Evolutionary conservation across 2,888 invertebrate genomes (phyloP).

Genomic region (Clistopyga incitator): DNA sequence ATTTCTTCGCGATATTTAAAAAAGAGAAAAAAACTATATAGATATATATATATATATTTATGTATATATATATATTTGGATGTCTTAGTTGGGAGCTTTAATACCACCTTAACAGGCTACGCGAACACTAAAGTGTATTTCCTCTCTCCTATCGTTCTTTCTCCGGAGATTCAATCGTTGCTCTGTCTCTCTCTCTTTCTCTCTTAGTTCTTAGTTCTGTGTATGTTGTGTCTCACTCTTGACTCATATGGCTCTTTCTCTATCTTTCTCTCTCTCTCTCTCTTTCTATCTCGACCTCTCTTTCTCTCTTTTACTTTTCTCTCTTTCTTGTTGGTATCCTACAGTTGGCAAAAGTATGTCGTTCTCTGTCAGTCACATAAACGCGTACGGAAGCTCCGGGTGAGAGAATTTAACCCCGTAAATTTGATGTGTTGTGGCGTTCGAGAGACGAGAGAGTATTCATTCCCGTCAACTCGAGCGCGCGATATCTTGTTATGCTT

Average conservation of each 20-base stretch:
- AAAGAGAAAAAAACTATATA: background rate
- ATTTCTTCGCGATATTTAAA: constrained; percentile 15
- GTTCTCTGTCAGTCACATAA: constrained; percentile 32
- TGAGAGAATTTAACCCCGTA: constrained; percentile 39
- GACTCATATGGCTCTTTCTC: constrained; percentile 38
- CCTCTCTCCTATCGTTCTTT: constrained; percentile 28
- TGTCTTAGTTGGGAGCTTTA: background rate
- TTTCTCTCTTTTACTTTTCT: constrained; percentile 62
- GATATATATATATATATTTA: too few species aligned
- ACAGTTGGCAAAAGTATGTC: constrained; percentile 12
- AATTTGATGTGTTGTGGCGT: constrained; percentile 15
- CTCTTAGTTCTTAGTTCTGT: too few species aligned
- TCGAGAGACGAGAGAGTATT: constrained; percentile 5
- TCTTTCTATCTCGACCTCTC: constrained; percentile 1
- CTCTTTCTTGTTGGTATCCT: constrained; percentile 42
- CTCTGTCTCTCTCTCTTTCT: constrained; percentile 41
- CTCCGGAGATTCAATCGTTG: constrained; percentile 57
- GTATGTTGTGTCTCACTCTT: constrained; percentile 26
- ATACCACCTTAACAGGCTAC: background rate
- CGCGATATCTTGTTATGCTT: background rate
- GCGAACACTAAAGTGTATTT: background rate
- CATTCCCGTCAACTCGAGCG: constrained; percentile 47
- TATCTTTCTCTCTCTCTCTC: constrained; percentile 19
- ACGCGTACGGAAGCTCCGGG: constrained; percentile 15
- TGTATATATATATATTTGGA: background rate